A percentile compares a stretch with the other conserved stretches of the same genome.
Evolutionary conservation across 2,113 vertebrate genomes (phyloP).

Genomic region (Dipodomys spectabilis): DNA sequence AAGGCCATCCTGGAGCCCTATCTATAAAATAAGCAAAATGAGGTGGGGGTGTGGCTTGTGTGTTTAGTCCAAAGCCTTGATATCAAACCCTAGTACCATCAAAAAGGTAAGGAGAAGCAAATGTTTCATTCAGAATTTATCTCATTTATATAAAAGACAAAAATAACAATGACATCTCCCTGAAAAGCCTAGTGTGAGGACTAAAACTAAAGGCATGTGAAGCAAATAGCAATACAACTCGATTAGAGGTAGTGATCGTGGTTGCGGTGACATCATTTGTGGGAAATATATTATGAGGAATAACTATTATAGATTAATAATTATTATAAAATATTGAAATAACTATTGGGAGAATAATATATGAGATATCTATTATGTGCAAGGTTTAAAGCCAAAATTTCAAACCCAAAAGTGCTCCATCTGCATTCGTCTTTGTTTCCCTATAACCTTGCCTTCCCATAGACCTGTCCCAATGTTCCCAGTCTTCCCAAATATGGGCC

Average conservation of each 20-base stretch:
- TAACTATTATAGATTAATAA: no score
- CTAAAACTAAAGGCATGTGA: neutral
- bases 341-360: no score
- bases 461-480: no score
- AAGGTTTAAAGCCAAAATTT: neutral
- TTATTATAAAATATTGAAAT: no score
- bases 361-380: neutral
- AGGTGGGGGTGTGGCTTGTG: no score
- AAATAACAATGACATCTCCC: neutral
- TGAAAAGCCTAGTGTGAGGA: neutral
- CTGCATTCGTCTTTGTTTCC: neutral
- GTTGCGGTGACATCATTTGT: neutral
- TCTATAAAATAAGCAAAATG: neutral
- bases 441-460: neutral
- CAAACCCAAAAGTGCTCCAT: neutral
- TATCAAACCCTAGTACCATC: no score
- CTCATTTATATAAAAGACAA: neutral
- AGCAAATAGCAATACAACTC: neutral
- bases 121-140: neutral
- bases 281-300: neutral
- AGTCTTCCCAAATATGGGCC: neutral
- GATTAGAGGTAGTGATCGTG: no score
- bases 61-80: no score
- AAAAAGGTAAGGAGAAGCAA: neutral
- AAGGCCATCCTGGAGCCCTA: neutral